phyloP scores from a whole-genome alignment of 2,797 vertebrate genomes.

The Zalophus californianus region DNA sequence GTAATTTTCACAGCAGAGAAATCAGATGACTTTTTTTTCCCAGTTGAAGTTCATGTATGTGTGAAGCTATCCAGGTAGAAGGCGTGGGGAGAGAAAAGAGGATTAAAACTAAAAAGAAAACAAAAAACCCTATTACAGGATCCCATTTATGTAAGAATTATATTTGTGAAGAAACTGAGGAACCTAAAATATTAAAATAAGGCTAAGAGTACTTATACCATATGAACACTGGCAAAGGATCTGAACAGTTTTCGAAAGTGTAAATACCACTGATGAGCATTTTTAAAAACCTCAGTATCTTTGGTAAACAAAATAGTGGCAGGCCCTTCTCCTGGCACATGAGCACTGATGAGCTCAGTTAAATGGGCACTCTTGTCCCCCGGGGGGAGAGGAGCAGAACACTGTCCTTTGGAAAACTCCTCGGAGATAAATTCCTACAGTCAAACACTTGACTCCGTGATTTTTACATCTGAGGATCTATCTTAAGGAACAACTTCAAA shows the following conservation, averaged over 20 bases:
- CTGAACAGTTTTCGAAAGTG: background rate
- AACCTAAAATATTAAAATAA: constrained; percentile 47
- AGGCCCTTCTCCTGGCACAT: background rate
- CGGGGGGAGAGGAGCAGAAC: background rate
- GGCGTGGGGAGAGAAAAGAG: background rate
- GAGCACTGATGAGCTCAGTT: background rate
- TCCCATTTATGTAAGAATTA: constrained; percentile 14
- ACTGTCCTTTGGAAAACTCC: background rate
- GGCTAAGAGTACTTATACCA: background rate
- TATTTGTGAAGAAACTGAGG: background rate
- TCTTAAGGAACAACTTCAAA: constrained; percentile 37
- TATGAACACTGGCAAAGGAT: background rate
- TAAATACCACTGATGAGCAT: background rate
- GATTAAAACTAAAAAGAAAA: constrained; percentile 31
- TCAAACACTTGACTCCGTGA: constrained; percentile 18
- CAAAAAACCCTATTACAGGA: background rate
- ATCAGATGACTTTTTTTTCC: background rate
- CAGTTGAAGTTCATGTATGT: background rate
- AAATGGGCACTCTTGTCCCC: background rate
- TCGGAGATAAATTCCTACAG: background rate
- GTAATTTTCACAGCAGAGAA: constrained; percentile 10
- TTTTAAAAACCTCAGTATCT: background rate
- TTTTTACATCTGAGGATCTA: constrained; percentile 46
- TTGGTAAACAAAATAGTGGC: background rate
- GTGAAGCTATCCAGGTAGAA: constrained; percentile 4